Percentiles rank a stretch among this genome's conserved stretches.
Conservation (phyloP, 1,140 invertebrate species). For the Potamilus streckersoni region DNA sequence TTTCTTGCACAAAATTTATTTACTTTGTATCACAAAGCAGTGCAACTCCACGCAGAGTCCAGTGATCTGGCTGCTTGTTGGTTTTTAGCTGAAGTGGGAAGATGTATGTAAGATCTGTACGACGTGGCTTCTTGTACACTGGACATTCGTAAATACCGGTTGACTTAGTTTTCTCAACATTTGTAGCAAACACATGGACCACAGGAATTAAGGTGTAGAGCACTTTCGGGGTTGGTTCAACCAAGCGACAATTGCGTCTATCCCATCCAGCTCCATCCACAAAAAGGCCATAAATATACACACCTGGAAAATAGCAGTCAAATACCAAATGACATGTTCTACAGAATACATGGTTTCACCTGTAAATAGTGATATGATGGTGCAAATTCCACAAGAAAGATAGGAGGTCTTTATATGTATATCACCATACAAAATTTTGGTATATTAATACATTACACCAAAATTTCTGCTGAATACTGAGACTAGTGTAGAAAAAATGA, state of each 20-base stretch:
- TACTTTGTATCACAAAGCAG: constrained; percentile 97
- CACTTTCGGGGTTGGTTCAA: constrained; percentile 66
- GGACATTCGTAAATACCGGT: constrained; percentile 94
- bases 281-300: constrained; percentile 66
- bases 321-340: too few species aligned
- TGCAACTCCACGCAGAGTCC: constrained; percentile 89
- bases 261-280: constrained; percentile 68
- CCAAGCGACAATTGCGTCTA: constrained; percentile 56
- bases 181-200: constrained; percentile 92
- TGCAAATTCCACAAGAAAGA: too few species aligned
- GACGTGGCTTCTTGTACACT: constrained; percentile 93
- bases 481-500: too few species aligned
- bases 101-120: constrained; percentile 95
- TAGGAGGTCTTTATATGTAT: too few species aligned
- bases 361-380: too few species aligned
- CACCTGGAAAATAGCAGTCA: constrained; percentile 49
- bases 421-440: too few species aligned
- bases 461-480: too few species aligned
- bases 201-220: constrained; percentile 65
- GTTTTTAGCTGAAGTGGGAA: constrained; percentile 93
- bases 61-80: constrained; percentile 67
- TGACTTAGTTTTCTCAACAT: constrained; percentile 82
- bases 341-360: too few species aligned
- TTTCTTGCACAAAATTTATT: constrained; percentile 35
- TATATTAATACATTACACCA: too few species aligned